A percentile compares a stretch with the other conserved stretches of the same genome.
Evolutionary conservation across 35 echinoderm and acorn worm species (phyloP).

Genomic region (Ptychodera flava): DNA sequence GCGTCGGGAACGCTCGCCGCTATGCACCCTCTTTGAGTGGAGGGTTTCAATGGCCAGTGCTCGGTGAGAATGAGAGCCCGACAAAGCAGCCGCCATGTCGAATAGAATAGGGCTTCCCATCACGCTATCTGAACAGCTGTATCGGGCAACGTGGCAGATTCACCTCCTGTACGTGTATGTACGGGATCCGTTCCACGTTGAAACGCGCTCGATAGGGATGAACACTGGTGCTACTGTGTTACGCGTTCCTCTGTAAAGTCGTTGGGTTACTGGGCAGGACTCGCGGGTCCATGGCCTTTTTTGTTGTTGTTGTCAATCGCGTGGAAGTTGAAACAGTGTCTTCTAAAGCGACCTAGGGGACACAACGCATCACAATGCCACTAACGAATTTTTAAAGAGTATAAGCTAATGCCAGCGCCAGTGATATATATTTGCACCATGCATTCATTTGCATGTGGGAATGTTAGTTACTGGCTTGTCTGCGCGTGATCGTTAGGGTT

Average conservation of each 20-base stretch:
- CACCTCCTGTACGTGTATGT: neutral
- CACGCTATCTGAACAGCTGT: neutral
- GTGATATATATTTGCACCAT: neutral
- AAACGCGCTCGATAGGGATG: no score
- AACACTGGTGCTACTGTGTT: no score
- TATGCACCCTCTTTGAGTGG: no score
- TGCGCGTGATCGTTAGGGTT: neutral
- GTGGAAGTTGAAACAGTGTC: no score
- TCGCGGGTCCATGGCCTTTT: no score
- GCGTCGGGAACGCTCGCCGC: no score
- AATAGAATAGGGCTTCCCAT: neutral
- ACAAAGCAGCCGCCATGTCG: neutral
- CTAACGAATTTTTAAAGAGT: neutral
- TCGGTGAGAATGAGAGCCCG: neutral
- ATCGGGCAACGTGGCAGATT: neutral
- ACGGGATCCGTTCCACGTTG: neutral
- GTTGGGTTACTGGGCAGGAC: no score
- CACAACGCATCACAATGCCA: neutral
- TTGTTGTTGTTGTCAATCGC: no score
- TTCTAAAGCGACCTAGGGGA: neutral
- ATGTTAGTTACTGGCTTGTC: neutral
- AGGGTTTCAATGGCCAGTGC: no score
- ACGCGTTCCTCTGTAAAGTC: no score
- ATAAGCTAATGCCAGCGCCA: neutral
- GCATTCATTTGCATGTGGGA: neutral